phyloP scores from a whole-genome alignment of 2,113 vertebrate species.

The Megaleporinus macrocephalus region DNA sequence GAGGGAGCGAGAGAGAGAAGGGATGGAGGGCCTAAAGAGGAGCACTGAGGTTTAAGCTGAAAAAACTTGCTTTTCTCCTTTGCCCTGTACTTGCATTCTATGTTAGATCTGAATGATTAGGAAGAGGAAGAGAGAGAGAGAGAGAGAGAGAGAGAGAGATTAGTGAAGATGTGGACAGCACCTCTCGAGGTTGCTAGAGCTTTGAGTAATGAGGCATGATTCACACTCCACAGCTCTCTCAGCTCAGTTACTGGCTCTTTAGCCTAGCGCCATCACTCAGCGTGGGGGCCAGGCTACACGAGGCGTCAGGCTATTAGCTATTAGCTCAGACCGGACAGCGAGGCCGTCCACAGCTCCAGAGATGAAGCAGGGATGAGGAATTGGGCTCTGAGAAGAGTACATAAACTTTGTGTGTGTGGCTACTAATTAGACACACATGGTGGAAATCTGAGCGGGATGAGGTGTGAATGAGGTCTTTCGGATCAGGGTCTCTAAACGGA shows the following conservation, averaged over 20 bases:
- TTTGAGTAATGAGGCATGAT: conserved; percentile 76
- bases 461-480: not conserved
- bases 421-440: not conserved
- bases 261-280: conserved; percentile 69
- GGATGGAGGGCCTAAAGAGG: not conserved
- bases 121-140: not conserved
- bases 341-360: not conserved
- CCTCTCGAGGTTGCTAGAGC: conserved; percentile 22
- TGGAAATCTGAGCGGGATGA: not conserved
- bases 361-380: conserved; percentile 4
- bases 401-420: conserved; percentile 15
- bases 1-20: not conserved
- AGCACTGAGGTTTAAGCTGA: not conserved
- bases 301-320: conserved; percentile 25
- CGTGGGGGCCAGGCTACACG: conserved; percentile 57
- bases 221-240: conserved; percentile 63
- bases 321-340: conserved; percentile 47
- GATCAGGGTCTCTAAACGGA: not conserved
- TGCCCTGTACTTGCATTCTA: not conserved
- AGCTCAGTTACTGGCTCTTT: conserved; percentile 64
- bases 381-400: conserved; percentile 3
- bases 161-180: conserved; percentile 22
- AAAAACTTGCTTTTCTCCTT: not conserved
- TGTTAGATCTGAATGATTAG: conserved; percentile 31
- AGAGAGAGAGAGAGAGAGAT: not conserved